Evolutionary conservation across 1,140 invertebrate genomes (phyloP), one percentile per base, ranked within the genome.

Genomic region (Drosophila dunni): DNA sequence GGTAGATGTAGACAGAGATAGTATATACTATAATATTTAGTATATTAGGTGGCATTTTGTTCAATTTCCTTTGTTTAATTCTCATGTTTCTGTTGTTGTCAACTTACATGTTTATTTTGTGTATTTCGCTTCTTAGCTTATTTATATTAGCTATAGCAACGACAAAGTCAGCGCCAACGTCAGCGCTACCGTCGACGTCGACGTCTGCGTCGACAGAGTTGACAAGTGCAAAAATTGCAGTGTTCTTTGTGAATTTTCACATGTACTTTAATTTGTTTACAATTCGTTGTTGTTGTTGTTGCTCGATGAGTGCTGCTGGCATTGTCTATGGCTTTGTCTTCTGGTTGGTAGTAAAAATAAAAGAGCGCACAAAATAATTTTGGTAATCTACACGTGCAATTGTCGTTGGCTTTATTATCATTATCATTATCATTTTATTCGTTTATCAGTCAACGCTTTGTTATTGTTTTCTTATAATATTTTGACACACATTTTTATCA

Each of bases 401-500:
- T 29, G 29, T 13, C 29, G 6, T 34, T 53, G 50, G 15, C n/a
- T 36, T 53, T 53, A 15, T 36, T 36, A 53, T 53, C 29, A 36
- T 36, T 36, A 53, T 53, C 29, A 36, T 53, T 66, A 44, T 75
- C 57, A 70, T n/a, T 54, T 34, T 17, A 38, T 50, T 57, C 24
- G 46, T 34, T 51, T 64, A 50, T 63, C 42, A 36, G 64, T 50
- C 48, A 34, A 36, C 7, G 45, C 45, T 33, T 68, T 60, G n/a
- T 62, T 38, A 53, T 17, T 48, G 33, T 33, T 53, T 62, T 45
- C 34, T 29, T 66, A 40, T 70, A 57, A 33, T 66, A 62, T 78
- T 75, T 81, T 84, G 81, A 84, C 81, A 84, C 81, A 85, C 78
- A 80, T 51, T 84, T 84, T 71, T 75, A 84, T 80, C 81, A 84